These are phyloP conservation scores for Pipistrellus pygmaeus DNA, from an alignment of 2,797 vertebrate species.

Conservation along the genomic window DNA sequence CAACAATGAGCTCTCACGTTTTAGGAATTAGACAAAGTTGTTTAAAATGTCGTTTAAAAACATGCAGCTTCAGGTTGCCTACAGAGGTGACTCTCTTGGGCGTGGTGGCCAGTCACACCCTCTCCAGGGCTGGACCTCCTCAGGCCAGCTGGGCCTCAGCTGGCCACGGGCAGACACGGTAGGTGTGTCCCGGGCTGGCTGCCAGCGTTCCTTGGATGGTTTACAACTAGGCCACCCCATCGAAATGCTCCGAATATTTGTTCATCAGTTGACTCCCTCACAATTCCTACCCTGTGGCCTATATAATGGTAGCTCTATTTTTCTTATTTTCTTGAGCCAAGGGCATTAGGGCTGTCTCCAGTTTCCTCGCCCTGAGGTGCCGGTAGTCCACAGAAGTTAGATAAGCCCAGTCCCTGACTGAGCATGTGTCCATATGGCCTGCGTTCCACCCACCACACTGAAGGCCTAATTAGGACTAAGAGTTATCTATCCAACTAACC, in stretches of 20 bases:
- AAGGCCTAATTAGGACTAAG: not conserved
- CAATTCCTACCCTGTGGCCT: not conserved
- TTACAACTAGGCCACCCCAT: not conserved
- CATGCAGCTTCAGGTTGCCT: not conserved
- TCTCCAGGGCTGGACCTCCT: not conserved
- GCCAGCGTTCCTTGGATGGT: not conserved
- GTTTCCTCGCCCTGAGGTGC: not conserved
- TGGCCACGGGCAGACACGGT: not conserved
- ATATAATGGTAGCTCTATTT: not conserved
- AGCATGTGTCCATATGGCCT: not conserved
- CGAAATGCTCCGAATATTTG: not conserved
- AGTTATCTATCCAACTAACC: not conserved
- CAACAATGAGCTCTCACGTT: not conserved
- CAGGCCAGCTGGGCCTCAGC: not conserved
- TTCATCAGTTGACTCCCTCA: not conserved
- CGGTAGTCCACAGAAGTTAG: not conserved
- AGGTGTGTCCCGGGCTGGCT: not conserved
- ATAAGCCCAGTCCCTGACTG: fast-evolving
- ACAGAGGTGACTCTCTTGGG: not conserved
- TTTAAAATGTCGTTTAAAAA: not conserved
- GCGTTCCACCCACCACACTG: fast-evolving
- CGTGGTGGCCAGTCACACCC: not conserved
- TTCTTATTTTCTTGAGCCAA: constrained; percentile 36
- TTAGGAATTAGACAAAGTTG: constrained; percentile 15
- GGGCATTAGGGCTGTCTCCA: not conserved